phyloP scores from a whole-genome alignment of 2,797 vertebrate genomes.

The Amblyraja radiata region DNA sequence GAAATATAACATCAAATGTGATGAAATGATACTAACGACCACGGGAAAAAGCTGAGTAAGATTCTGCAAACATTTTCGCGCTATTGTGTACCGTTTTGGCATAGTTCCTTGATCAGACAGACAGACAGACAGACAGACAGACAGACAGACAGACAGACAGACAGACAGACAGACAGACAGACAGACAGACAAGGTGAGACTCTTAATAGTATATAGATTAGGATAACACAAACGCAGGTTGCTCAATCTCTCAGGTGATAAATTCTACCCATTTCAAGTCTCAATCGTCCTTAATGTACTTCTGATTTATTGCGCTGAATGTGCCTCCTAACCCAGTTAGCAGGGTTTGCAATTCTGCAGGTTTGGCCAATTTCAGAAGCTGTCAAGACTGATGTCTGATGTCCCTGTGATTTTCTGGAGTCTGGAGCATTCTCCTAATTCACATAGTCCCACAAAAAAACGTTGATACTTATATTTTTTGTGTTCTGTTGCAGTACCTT shows the following conservation, averaged over 20 bases:
- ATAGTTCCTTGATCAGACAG: too few species aligned
- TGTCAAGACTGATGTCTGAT: neutral
- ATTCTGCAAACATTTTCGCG: too few species aligned
- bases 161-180: too few species aligned
- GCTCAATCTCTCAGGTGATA: neutral
- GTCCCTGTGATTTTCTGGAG: neutral
- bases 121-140: too few species aligned
- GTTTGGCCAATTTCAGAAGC: neutral
- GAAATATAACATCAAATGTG: too few species aligned
- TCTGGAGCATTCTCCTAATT: neutral
- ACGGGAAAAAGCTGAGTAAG: too few species aligned
- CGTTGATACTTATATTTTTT: neutral
- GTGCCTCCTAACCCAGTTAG: neutral
- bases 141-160: too few species aligned
- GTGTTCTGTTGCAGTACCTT: neutral
- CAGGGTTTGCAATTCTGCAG: neutral
- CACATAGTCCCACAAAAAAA: neutral
- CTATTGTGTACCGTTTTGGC: too few species aligned
- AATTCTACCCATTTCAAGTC: neutral
- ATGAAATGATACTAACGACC: too few species aligned
- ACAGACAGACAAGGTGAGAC: too few species aligned
- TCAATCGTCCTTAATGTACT: neutral
- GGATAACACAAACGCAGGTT: neutral
- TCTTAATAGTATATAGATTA: too few species aligned
- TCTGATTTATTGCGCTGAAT: neutral